These are phyloP conservation scores for Stenodema calcarata DNA, from an alignment of 2,888 invertebrate species.

Conservation along the genomic window DNA sequence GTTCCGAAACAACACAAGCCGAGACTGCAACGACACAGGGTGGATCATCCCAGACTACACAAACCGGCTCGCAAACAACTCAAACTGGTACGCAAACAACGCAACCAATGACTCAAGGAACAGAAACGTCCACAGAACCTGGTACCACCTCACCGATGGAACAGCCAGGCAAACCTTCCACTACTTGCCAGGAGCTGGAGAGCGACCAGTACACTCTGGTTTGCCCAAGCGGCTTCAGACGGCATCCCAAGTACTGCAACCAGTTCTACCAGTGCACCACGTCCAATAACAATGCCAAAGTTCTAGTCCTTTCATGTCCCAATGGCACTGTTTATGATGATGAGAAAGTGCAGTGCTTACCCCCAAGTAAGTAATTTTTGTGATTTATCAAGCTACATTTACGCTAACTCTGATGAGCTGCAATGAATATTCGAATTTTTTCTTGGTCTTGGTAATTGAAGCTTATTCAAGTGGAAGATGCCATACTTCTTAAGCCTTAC, in stretches of 20 bases:
- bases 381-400: too few relatives aligned
- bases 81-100: constrained; percentile 45
- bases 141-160: constrained; percentile 52
- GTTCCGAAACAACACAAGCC: constrained; percentile 36
- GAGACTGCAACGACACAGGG: constrained; percentile 43
- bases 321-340: constrained; percentile 79
- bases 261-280: constrained; percentile 83
- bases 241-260: constrained; percentile 83
- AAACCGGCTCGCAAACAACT: constrained; percentile 46
- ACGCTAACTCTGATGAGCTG: too few relatives aligned
- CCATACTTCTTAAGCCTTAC: too few relatives aligned
- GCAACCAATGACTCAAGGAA: constrained; percentile 42
- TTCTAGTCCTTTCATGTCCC: constrained; percentile 78
- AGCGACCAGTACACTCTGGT: constrained; percentile 75
- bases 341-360: constrained; percentile 73
- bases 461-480: too few relatives aligned
- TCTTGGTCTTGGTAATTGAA: too few relatives aligned
- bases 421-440: too few relatives aligned
- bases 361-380: constrained; percentile 67
- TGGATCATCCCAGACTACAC: constrained; percentile 20
- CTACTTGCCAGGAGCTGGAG: constrained; percentile 68
- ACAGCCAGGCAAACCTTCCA: constrained; percentile 53
- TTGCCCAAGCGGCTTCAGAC: constrained; percentile 82
- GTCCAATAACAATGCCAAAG: constrained; percentile 69
- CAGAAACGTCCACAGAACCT: constrained; percentile 51